phyloP scores from a whole-genome alignment of 2,797 vertebrate species.

The Sebastolobus altivelis region DNA sequence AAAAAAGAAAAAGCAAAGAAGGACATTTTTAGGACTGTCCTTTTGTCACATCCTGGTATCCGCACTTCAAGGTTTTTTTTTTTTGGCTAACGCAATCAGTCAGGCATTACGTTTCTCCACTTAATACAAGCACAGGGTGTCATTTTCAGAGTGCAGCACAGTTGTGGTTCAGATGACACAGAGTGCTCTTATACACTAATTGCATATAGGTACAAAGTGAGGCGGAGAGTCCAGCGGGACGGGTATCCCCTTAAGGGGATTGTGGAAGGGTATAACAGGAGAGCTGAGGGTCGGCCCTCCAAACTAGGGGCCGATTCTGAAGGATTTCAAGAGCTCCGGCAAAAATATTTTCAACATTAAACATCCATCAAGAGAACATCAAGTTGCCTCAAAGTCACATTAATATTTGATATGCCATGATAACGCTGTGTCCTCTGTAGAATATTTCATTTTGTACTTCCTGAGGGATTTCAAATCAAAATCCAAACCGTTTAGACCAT shows the following conservation, averaged over 20 bases:
- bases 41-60: conserved; percentile 12
- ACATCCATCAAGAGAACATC: conserved; percentile 48
- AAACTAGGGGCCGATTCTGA: conserved; percentile 26
- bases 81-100: conserved; percentile 36
- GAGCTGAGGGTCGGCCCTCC: conserved; percentile 43
- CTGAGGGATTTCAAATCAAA: conserved; percentile 31
- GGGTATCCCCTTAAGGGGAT: conserved; percentile 37
- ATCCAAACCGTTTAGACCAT: conserved; percentile 18
- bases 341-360: conserved; percentile 50
- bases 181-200: conserved; percentile 53
- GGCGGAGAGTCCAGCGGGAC: conserved; percentile 38
- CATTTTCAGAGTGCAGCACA: conserved; percentile 53
- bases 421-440: conserved; percentile 40
- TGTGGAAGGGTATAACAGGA: conserved; percentile 32
- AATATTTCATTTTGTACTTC: conserved; percentile 45
- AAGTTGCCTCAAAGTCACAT: conserved; percentile 63
- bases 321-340: conserved; percentile 50
- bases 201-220: conserved; percentile 55
- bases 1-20: neutral
- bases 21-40: neutral
- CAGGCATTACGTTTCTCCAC: conserved; percentile 22
- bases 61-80: conserved; percentile 16
- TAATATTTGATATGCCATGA: conserved; percentile 63
- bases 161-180: conserved; percentile 56
- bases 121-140: conserved; percentile 38